Evolutionary conservation across 2,888 invertebrate genomes (phyloP).

Genomic region (Drosophila cyrtoloma): DNA sequence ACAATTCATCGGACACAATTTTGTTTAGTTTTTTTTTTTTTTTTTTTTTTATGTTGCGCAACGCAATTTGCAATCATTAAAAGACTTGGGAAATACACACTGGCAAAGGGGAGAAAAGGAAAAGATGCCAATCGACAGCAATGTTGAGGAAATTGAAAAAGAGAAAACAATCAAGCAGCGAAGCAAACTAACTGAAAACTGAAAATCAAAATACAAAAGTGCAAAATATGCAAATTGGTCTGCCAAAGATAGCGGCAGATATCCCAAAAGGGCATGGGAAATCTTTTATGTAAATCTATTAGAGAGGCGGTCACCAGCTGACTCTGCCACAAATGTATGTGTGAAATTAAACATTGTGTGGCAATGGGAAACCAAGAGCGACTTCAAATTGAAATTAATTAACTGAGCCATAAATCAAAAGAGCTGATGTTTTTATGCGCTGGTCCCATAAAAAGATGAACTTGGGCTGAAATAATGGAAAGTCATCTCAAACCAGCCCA

Average conservation of each 20-base stretch:
- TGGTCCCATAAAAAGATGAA: not conserved
- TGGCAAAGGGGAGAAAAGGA: constrained; percentile 2
- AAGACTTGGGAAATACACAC: constrained; percentile 16
- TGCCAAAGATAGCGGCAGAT: constrained; percentile 16
- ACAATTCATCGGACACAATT: constrained; percentile 10
- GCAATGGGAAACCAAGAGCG: constrained; percentile 9
- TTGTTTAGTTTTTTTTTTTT: constrained; percentile 4
- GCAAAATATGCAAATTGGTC: constrained; percentile 53
- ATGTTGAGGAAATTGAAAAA: constrained; percentile 34
- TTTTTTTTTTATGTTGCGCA: constrained; percentile 24
- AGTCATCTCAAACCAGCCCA: not conserved
- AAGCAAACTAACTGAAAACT: constrained; percentile 26
- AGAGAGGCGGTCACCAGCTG: constrained; percentile 11
- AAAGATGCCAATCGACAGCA: constrained; percentile 5
- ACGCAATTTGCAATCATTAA: constrained; percentile 34
- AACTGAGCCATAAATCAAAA: constrained; percentile 29
- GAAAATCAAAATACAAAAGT: constrained; percentile 22
- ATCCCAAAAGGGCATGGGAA: constrained; percentile 33
- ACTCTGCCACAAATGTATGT: constrained; percentile 28
- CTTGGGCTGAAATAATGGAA: not conserved
- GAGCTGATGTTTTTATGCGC: constrained; percentile 7
- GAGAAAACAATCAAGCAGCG: constrained; percentile 18
- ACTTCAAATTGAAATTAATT: constrained; percentile 22
- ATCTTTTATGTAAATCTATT: constrained; percentile 25
- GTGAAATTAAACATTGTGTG: constrained; percentile 33